Conservation (phyloP, 2,888 invertebrate species). For the Dorcus parallelipipedus region DNA sequence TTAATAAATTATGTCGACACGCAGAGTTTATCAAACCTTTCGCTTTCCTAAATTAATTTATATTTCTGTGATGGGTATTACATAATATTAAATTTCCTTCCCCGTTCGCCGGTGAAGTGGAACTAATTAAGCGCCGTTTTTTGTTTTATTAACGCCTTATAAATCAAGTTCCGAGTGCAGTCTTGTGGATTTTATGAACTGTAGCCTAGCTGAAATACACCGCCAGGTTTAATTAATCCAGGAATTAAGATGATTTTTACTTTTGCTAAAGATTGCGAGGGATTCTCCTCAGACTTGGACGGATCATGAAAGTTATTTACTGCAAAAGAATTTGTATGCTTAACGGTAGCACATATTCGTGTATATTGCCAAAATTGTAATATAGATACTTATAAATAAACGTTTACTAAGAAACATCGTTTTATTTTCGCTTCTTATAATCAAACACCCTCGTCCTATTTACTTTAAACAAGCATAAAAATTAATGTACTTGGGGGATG, state of each 20-base stretch:
- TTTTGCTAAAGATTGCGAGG: neutral
- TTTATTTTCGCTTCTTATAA: neutral
- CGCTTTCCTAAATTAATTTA: neutral
- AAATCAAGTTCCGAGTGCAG: too few relatives aligned
- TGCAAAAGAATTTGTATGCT: slow-evolving; percentile 34
- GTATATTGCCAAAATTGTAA: slow-evolving; percentile 47
- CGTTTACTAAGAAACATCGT: slow-evolving; percentile 35
- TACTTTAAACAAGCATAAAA: too few relatives aligned
- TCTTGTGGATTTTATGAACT: too few relatives aligned
- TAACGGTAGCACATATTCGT: slow-evolving; percentile 41
- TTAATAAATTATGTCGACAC: slow-evolving; percentile 1
- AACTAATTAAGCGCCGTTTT: too few relatives aligned
- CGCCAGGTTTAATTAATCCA: too few relatives aligned
- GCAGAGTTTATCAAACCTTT: neutral
- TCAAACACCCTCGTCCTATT: too few relatives aligned
- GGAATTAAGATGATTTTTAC: slow-evolving; percentile 3
- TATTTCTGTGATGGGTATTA: neutral
- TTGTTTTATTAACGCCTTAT: too few relatives aligned
- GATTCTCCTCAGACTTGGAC: slow-evolving; percentile 28
- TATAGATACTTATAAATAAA: slow-evolving; percentile 41
- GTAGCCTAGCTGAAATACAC: too few relatives aligned
- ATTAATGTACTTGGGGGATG: too few relatives aligned
- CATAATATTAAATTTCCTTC: slow-evolving; percentile 3
- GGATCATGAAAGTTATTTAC: slow-evolving; percentile 7
- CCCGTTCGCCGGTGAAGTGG: too few relatives aligned